Base-by-base conservation (phyloP, 2,888 invertebrate species). In the Eudasyphora cyanicolor region DNA sequence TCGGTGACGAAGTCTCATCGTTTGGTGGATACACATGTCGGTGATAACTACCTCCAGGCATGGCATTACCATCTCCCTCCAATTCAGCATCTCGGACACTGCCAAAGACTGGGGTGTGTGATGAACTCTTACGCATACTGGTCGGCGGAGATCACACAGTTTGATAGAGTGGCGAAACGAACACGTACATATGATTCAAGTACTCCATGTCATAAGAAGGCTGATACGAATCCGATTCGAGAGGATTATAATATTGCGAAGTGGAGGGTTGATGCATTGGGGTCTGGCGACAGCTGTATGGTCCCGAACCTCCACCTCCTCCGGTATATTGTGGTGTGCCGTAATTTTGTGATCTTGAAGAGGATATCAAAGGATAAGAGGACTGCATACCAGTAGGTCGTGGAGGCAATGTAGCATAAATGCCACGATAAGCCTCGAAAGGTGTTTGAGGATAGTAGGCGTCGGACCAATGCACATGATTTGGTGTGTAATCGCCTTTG, bases 401-500 rank as follows among this genome's bases (percentile, higher is more conserved):
- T 19, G 90, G 93, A 6, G 91, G 93, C 80, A 93, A 92, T 85
- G 93, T 93, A 42, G 93, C 93, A 88, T 93, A 93, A 57, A 94
- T 93, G 32, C 92, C 92, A 0, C 91, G 89, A 89, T 94, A 94
- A 8, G 93, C 93, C 91, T 94, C 94, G 87, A 94, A 94, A 8
- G 94, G 94, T 12, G 94, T 94, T 77, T 92, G 92, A n/a, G 94
- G 94, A 89, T 93, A 94, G 89, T 94, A 93, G 35, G 94, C 94
- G 88, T 94, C 94, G 86, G 94, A 94, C 94, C 94, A 94, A 57
- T 93, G 91, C 79, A 94, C 93, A 89, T 94, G 94, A 88, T 94
- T 92, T 2, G 92, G 92, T 10, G 94, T 94, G 89, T 94, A 94
- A 88, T 94, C 94, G 0, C 94, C 94, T 88, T 94, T 94, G 85